phyloP scores from a whole-genome alignment of 2,888 invertebrate genomes.

The Microplitis deprimator region DNA sequence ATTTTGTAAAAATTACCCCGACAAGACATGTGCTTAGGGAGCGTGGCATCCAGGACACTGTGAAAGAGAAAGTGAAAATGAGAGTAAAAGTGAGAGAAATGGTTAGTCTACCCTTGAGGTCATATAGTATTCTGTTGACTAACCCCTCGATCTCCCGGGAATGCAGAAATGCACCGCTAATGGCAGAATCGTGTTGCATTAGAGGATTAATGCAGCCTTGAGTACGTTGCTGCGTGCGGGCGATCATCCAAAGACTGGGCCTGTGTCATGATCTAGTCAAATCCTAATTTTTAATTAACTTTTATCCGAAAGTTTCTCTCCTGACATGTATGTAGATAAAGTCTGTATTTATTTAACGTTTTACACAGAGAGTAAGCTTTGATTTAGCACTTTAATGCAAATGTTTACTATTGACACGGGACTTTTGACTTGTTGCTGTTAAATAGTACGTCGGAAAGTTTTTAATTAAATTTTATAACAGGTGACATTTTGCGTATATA shows the following conservation, averaged over 20 bases:
- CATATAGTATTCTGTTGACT: slow-evolving; percentile 26
- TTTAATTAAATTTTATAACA: background rate
- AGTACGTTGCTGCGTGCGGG: slow-evolving; percentile 42
- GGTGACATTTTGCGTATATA: background rate
- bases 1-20: slow-evolving; percentile 62
- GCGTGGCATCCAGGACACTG: background rate
- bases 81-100: slow-evolving; percentile 6
- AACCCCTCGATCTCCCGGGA: slow-evolving; percentile 56
- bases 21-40: slow-evolving; percentile 47
- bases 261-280: background rate
- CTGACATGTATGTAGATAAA: too few relatives aligned
- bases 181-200: slow-evolving; percentile 66
- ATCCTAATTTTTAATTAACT: background rate
- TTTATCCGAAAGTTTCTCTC: too few relatives aligned
- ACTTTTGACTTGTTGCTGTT: background rate
- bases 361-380: too few relatives aligned
- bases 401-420: background rate
- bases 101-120: slow-evolving; percentile 17
- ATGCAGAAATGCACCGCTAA: slow-evolving; percentile 65
- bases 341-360: too few relatives aligned
- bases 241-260: slow-evolving; percentile 33
- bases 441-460: background rate
- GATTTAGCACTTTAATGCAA: background rate
- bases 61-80: slow-evolving; percentile 7
- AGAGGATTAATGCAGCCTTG: slow-evolving; percentile 61